Conservation (phyloP, 2,797 vertebrate genomes). For the Leptatherina wallacei region DNA sequence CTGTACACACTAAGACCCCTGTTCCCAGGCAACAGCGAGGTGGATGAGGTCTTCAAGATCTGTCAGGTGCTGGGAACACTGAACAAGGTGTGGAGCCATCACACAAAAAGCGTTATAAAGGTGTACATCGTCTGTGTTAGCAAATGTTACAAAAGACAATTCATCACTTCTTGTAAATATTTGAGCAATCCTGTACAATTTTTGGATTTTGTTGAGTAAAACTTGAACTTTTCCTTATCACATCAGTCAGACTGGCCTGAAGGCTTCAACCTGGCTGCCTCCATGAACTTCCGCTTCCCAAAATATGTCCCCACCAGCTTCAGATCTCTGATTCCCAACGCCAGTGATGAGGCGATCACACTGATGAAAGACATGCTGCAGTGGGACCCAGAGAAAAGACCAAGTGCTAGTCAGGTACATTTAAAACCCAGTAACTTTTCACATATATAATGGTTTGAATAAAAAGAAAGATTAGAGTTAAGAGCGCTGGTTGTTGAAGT, state of each 20-base stretch:
- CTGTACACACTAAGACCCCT: slow-evolving; percentile 91
- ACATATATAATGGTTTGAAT: background rate
- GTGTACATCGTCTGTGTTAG: no score
- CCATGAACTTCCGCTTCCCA: slow-evolving; percentile 94
- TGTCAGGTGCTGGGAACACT: slow-evolving; percentile 95
- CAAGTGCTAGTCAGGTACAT: slow-evolving; percentile 90
- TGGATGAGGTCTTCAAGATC: slow-evolving; percentile 96
- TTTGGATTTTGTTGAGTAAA: background rate
- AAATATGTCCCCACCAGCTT: slow-evolving; percentile 90
- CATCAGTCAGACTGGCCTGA: slow-evolving; percentile 91
- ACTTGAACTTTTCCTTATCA: background rate
- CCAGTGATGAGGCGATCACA: slow-evolving; percentile 88
- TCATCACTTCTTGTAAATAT: background rate
- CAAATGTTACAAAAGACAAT: background rate
- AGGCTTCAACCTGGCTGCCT: slow-evolving; percentile 88
- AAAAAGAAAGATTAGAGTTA: background rate
- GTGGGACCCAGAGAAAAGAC: slow-evolving; percentile 93
- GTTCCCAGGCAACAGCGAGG: slow-evolving; percentile 94
- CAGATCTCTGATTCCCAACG: slow-evolving; percentile 92
- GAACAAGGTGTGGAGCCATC: slow-evolving; percentile 86
- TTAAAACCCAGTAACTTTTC: background rate
- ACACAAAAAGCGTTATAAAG: background rate
- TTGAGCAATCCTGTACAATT: background rate
- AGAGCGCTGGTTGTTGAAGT: background rate
- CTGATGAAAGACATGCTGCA: slow-evolving; percentile 91